Conservation (phyloP, 2,113 vertebrate genomes). For the Xiphias gladius region DNA sequence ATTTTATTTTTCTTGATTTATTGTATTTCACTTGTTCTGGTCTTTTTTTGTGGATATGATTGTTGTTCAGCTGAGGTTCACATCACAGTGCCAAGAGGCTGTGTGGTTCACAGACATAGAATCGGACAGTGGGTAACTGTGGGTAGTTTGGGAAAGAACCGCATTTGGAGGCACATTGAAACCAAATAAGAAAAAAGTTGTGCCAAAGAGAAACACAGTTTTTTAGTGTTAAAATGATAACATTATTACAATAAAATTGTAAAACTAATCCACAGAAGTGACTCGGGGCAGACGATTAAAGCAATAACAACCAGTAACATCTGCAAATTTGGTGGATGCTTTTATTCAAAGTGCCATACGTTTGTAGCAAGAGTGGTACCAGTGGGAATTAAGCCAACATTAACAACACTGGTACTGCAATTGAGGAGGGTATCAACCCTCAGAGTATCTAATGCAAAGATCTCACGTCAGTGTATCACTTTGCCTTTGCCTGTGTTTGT, state of each 20-base stretch:
- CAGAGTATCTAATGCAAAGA: background rate
- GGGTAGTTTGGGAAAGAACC: background rate
- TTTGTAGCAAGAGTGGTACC: background rate
- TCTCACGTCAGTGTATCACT: background rate
- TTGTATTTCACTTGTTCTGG: constrained; percentile 58
- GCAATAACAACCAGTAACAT: background rate
- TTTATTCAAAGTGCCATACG: constrained; percentile 15
- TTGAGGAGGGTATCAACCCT: background rate
- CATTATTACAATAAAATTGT: background rate
- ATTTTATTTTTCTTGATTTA: constrained; percentile 50
- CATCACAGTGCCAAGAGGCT: constrained; percentile 1
- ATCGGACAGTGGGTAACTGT: constrained; percentile 11
- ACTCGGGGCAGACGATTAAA: background rate
- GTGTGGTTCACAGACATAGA: constrained; percentile 45
- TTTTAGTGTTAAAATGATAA: background rate
- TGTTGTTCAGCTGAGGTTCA: constrained; percentile 69
- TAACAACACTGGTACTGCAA: background rate
- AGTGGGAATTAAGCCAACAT: background rate
- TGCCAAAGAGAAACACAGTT: constrained; percentile 30
- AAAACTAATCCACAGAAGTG: too few relatives aligned
- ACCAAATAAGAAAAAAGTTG: constrained; percentile 17
- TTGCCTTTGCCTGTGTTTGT: constrained; percentile 2
- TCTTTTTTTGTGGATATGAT: constrained; percentile 76
- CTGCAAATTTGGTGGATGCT: constrained; percentile 2
- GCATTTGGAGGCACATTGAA: background rate